phyloP scores from a whole-genome alignment of 2,113 vertebrate species.

The Petroica traversi region DNA sequence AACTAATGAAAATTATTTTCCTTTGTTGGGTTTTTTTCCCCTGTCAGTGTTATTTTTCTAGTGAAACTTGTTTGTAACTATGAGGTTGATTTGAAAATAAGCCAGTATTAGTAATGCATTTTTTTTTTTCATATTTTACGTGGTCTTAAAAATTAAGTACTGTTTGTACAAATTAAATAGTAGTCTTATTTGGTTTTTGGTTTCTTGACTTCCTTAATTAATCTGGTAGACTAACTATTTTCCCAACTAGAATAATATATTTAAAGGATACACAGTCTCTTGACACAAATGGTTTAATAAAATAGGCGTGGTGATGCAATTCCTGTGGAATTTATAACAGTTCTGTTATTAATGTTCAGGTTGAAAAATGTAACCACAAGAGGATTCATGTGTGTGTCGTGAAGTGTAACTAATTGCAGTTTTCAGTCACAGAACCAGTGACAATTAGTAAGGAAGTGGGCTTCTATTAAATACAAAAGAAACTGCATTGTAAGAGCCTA shows the following conservation, averaged over 20 bases:
- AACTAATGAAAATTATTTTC: constrained; percentile 31
- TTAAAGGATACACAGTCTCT: background rate
- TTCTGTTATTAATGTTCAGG: constrained; percentile 61
- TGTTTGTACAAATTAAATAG: background rate
- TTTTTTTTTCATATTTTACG: constrained; percentile 2
- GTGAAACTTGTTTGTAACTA: background rate
- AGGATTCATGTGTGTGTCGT: constrained; percentile 44
- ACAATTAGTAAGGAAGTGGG: constrained; percentile 18
- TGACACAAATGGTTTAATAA: constrained; percentile 17
- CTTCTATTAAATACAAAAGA: constrained; percentile 44
- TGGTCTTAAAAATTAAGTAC: background rate
- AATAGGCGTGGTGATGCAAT: background rate
- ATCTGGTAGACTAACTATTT: background rate
- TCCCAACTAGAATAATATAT: background rate
- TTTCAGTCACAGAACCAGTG: constrained; percentile 52
- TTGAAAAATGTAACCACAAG: constrained; percentile 24
- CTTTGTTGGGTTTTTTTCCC: constrained; percentile 12
- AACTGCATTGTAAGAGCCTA: constrained; percentile 11
- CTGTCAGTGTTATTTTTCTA: background rate
- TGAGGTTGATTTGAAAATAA: constrained; percentile 23
- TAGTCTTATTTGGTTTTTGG: background rate
- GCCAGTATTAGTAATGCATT: background rate
- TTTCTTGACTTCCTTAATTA: background rate
- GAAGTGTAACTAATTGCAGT: constrained; percentile 67
- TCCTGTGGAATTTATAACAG: constrained; percentile 26